phyloP scores from a whole-genome alignment of 2,113 vertebrate genomes.

The Baryphthengus martii region DNA sequence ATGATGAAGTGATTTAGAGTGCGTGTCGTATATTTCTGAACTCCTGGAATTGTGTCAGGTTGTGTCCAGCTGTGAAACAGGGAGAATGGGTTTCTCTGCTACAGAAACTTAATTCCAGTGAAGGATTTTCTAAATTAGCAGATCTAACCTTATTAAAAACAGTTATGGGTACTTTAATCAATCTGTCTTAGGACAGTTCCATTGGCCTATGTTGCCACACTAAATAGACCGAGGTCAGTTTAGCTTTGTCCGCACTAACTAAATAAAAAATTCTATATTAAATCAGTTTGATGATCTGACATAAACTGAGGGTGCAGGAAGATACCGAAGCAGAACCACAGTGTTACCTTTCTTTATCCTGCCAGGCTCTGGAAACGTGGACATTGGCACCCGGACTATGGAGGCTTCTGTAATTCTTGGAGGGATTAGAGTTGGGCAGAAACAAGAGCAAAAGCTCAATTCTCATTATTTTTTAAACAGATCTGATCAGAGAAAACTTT shows the following conservation, averaged over 20 bases:
- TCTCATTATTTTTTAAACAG: not conserved
- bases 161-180: not conserved
- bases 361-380: not conserved
- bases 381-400: accelerated
- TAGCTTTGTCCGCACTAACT: not conserved
- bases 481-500: not conserved
- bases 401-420: not conserved
- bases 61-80: not conserved
- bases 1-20: not conserved
- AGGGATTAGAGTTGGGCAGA: not conserved
- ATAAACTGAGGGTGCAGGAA: not conserved
- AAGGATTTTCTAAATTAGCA: not conserved
- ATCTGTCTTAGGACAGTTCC: not conserved
- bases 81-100: not conserved
- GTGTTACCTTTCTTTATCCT: not conserved
- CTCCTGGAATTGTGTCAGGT: not conserved
- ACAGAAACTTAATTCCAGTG: not conserved
- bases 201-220: not conserved
- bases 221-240: not conserved
- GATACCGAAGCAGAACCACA: not conserved
- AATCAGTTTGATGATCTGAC: not conserved
- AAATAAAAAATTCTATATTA: not conserved
- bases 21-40: not conserved
- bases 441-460: not conserved
- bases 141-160: not conserved